phyloP scores from a whole-genome alignment of 2,113 vertebrate genomes.

The Marcusenius ussheri region DNA sequence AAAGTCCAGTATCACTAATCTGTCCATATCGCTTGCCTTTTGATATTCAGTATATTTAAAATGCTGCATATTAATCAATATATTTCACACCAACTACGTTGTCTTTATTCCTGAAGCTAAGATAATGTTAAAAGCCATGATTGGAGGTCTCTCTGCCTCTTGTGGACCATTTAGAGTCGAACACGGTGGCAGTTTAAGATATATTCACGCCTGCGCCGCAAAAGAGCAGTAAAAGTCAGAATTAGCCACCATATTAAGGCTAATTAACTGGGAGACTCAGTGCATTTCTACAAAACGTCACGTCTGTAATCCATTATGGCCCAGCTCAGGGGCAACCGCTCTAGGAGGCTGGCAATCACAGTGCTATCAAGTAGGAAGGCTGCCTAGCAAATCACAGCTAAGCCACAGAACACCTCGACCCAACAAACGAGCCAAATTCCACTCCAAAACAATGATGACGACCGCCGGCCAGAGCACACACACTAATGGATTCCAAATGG shows the following conservation, averaged over 20 bases:
- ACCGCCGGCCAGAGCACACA: not conserved
- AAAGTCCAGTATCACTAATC: not conserved
- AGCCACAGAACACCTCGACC: not conserved
- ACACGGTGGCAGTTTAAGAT: not conserved
- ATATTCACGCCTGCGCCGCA: slow-evolving; percentile 9
- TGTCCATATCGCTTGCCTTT: not conserved
- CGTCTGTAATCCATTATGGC: not conserved
- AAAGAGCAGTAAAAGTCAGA: slow-evolving; percentile 9
- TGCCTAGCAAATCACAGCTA: not conserved
- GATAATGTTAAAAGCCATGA: not conserved
- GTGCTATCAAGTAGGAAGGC: not conserved
- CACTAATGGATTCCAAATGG: slow-evolving; percentile 17
- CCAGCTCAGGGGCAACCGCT: not conserved
- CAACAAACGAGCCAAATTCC: slow-evolving; percentile 5
- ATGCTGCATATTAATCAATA: not conserved
- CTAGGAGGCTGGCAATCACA: not conserved
- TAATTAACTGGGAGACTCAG: slow-evolving; percentile 11
- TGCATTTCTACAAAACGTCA: not conserved
- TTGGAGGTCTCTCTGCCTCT: not conserved
- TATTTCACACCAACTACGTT: not conserved
- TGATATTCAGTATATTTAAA: not conserved
- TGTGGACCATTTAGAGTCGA: not conserved
- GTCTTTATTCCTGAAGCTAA: not conserved
- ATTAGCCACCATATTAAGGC: slow-evolving; percentile 7
- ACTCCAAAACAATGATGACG: not conserved